Base-by-base conservation (phyloP, 2,797 vertebrate genomes). In the Siniperca scherzeri region DNA sequence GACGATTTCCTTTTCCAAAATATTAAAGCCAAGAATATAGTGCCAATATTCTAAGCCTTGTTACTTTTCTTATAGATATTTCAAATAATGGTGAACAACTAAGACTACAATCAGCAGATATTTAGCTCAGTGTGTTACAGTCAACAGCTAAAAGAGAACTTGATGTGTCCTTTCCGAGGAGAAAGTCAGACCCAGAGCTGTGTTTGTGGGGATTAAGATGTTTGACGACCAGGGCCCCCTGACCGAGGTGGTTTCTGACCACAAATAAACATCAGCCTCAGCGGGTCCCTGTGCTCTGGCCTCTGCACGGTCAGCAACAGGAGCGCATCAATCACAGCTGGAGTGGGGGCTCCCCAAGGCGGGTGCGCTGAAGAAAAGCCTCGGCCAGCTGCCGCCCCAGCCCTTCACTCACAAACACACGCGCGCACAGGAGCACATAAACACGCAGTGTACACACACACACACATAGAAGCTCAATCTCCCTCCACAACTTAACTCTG, bases 321-420 rank as follows among this genome's bases (percentile, higher is more conserved):
- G 87, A 94, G 89, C 84, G 88, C 93, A 95, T 94, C 94, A 95
- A 95, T 95, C 95, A 95, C 91, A 88, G 89, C 86, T 89, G 90
- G 93, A 93, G 88, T 66, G 86, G 89, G 77, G 86, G 91, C 87
- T 90, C 91, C 91, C 91, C 86, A 75, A 89, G 92, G 93, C 85
- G 72, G 79, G 83, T 53, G 77, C 69, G 33, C 46, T 13, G 83
- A 73, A 86, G 83, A 87, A 90, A 88, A 88, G 40, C 83, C 79
- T 71, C 44, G 30, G 79, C 92, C 90, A 92, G 91, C 92, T 92
- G 87, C 92, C 52, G 81, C 86, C 84, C 85, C 70, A 80, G 82
- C 81, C 85, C 82, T 85, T 83, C 85, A 86, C 69, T 81, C 85
- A 87, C 78, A 57, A 59, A 67, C 66, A 62, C 62, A 42, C 13